phyloP scores from a whole-genome alignment of 1,140 invertebrate species.

The Drosophila nigromelanica region DNA sequence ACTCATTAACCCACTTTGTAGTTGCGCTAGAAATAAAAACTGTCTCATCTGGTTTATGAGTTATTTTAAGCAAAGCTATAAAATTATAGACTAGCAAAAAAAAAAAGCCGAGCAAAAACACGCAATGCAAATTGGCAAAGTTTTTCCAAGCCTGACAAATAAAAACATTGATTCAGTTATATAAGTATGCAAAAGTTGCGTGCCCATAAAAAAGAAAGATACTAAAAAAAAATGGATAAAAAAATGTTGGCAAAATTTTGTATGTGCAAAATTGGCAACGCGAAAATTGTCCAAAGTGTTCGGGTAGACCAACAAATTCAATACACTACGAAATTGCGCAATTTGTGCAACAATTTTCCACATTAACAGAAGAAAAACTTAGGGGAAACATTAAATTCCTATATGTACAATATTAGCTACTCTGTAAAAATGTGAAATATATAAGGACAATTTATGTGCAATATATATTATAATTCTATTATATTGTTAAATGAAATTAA shows the following conservation, averaged over 20 bases:
- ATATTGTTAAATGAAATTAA: background rate
- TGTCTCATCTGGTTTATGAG: slow-evolving; percentile 70
- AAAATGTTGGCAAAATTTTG: slow-evolving; percentile 6
- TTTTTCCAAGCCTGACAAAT: slow-evolving; percentile 26
- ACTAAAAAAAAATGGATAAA: slow-evolving; percentile 1
- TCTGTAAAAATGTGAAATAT: background rate
- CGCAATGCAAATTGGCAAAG: slow-evolving; percentile 34
- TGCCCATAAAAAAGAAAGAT: slow-evolving; percentile 46
- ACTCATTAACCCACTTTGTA: slow-evolving; percentile 74
- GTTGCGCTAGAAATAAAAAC: slow-evolving; percentile 54
- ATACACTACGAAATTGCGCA: slow-evolving; percentile 55
- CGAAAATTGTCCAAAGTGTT: slow-evolving; percentile 40
- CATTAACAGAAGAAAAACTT: slow-evolving; percentile 42
- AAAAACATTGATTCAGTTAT: slow-evolving; percentile 35
- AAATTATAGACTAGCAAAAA: slow-evolving; percentile 19
- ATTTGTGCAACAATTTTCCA: slow-evolving; percentile 48
- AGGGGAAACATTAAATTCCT: slow-evolving; percentile 16
- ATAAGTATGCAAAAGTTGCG: slow-evolving; percentile 26
- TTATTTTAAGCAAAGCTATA: slow-evolving; percentile 50
- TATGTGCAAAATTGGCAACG: slow-evolving; percentile 12
- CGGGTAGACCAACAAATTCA: slow-evolving; percentile 31
- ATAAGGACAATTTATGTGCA: background rate
- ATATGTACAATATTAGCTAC: background rate
- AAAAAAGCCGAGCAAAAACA: slow-evolving; percentile 8
- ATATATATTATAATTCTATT: background rate